phyloP scores from a whole-genome alignment of 2,888 invertebrate species.

The Sinhomidia bicolor region DNA sequence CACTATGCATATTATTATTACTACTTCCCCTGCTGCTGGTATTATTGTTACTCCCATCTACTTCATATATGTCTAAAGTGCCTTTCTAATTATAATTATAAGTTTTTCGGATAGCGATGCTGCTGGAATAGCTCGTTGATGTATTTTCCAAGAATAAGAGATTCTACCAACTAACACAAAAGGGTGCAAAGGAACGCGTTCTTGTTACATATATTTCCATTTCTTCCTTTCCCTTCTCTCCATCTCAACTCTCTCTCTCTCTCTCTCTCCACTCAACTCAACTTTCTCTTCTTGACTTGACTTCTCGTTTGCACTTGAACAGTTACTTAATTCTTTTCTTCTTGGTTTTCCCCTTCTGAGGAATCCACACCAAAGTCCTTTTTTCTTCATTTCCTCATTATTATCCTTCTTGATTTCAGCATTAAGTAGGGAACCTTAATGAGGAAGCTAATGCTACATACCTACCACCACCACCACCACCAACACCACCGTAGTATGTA shows the following conservation, averaged over 20 bases:
- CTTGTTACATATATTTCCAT: constrained; percentile 46
- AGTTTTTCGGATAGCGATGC: no score
- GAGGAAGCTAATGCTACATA: constrained; percentile 60
- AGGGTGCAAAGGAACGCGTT: constrained; percentile 51
- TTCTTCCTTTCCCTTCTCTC: constrained; percentile 51
- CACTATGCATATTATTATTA: not conserved
- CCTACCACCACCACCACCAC: not conserved
- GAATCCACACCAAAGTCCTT: constrained; percentile 57
- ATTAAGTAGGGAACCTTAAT: constrained; percentile 65
- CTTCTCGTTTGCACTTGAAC: constrained; percentile 69
- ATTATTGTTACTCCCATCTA: not conserved
- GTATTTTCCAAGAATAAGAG: constrained; percentile 14
- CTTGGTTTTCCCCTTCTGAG: constrained; percentile 45
- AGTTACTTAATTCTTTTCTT: constrained; percentile 68
- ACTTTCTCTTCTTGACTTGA: constrained; percentile 60
- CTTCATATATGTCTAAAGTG: not conserved
- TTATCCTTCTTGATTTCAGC: constrained; percentile 70
- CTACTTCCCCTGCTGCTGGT: no score
- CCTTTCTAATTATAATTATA: not conserved
- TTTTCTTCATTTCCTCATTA: constrained; percentile 73
- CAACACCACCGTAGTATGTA: not conserved
- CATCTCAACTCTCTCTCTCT: not conserved
- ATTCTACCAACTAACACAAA: constrained; percentile 27
- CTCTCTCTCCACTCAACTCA: constrained; percentile 18
- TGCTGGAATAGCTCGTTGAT: not conserved